A percentile compares a stretch with the other conserved stretches of the same genome.
Conservation (phyloP, 2,113 vertebrate genomes). For the Psilopsiagon aurifrons region DNA sequence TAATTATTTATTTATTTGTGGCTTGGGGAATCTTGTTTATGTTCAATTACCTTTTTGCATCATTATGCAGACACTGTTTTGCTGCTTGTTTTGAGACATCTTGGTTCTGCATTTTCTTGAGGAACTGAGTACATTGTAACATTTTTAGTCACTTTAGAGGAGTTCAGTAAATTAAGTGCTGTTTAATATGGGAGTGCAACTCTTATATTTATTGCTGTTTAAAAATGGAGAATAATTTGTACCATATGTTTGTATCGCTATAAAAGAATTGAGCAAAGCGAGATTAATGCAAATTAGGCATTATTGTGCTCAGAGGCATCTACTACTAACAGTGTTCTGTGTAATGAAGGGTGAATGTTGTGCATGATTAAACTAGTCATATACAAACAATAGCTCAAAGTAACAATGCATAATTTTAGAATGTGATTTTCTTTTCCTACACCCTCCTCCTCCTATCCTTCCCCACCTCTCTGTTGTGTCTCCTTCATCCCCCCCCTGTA, state of each 20-base stretch:
- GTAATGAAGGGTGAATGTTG: slow-evolving; percentile 63
- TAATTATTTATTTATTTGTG: background rate
- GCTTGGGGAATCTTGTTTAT: background rate
- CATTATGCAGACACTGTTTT: background rate
- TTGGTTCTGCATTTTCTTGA: background rate
- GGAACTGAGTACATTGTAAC: background rate
- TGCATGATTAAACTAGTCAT: slow-evolving; percentile 65
- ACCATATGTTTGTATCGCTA: slow-evolving; percentile 39
- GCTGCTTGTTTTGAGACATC: background rate
- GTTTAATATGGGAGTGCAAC: background rate
- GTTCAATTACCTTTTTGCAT: background rate
- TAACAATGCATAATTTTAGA: slow-evolving; percentile 36
- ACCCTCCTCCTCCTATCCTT: background rate
- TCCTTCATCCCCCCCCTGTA: background rate
- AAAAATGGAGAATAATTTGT: slow-evolving; percentile 52
- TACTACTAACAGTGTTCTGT: slow-evolving; percentile 45
- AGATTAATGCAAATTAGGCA: slow-evolving; percentile 66
- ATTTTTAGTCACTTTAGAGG: slow-evolving; percentile 10
- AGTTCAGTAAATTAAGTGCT: background rate
- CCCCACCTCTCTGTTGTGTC: background rate
- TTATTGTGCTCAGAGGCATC: slow-evolving; percentile 64
- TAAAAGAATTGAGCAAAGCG: slow-evolving; percentile 38
- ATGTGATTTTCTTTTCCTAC: background rate
- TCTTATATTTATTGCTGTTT: slow-evolving; percentile 9
- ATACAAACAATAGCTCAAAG: slow-evolving; percentile 61